Evolutionary conservation across 2,888 invertebrate genomes (phyloP), one percentile per base, ranked within the genome.

Genomic region (Hirtodrosophila histrioides): DNA sequence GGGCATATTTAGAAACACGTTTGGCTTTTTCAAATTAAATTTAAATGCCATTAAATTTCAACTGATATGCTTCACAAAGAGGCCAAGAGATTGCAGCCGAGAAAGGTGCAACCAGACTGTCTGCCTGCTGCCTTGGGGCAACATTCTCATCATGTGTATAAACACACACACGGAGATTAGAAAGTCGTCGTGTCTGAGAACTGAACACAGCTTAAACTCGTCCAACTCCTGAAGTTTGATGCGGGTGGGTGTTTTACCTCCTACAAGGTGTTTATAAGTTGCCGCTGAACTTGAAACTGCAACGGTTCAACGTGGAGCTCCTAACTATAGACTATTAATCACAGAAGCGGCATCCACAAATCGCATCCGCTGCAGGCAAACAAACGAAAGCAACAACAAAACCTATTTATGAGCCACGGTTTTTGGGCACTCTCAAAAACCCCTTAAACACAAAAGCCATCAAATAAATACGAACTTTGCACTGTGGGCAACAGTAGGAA

Each of bases 41-140:
- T 76, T 78, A 79, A 86, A 85, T 85, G 68, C 73, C 78, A 87
- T 83, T 75, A 78, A 70, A 78, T 66, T 41, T 75, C 46, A 67
- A 74, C 66, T 67, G 69, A 62, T 68, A 65, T 63, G 68, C 72
- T 41, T 41, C 29, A 58, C 66, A 71, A 51, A 55, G 55, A 39
- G 36, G 45, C 67, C 66, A 43, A 35, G 40, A 61, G 57, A 78
- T 69, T 43, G 48, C 37, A 45, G 44, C n/a, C 24, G 63, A 31
- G 67, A 58, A 63, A 79, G 80, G 65, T 61, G 81, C 65, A 44
- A 46, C 56, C 62, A 45, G 50, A 23, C 46, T 27, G 6, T 27
- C 4, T 27, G 23, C n/a, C n/a, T 44, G 24, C 39, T 31, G 69
- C 64, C 48, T 36, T 24, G 43, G 31, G 54, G 50, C 45, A 45